Percentiles rank a stretch among this genome's conserved stretches.
phyloP scores from a whole-genome alignment of 2,113 vertebrate genomes.

The Manacus vitellinus region DNA sequence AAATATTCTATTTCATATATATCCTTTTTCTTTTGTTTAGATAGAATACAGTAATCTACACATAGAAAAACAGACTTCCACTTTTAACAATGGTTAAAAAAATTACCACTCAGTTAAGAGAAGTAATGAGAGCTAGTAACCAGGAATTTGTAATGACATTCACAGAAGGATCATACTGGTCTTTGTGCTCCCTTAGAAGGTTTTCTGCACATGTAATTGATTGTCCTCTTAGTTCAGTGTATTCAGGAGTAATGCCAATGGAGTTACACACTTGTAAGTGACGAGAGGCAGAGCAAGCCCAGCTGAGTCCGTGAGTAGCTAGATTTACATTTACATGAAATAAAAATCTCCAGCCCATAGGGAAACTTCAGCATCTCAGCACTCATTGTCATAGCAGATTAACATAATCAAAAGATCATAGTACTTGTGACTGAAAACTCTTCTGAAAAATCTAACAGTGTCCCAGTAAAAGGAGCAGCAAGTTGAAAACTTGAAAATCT shows the following conservation, averaged over 20 bases:
- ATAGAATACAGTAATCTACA: not conserved
- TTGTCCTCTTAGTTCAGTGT: not conserved
- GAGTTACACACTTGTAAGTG: not conserved
- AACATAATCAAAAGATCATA: not conserved
- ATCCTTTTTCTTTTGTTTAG: not conserved
- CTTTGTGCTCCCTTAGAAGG: not conserved
- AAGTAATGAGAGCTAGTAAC: not conserved
- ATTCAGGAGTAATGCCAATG: not conserved
- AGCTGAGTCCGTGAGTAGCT: not conserved
- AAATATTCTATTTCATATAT: not conserved
- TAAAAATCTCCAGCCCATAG: not conserved
- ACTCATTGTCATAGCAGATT: not conserved
- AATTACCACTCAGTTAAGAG: not conserved
- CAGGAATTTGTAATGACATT: not conserved
- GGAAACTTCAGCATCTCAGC: not conserved
- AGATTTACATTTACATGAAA: not conserved
- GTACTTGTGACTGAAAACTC: not conserved
- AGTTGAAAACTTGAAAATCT: conserved; percentile 1
- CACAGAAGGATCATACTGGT: not conserved
- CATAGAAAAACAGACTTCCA: not conserved
- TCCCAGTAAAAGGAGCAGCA: not conserved
- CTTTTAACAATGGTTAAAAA: not conserved
- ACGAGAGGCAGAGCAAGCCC: not conserved
- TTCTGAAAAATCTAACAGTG: not conserved
- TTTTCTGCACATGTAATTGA: not conserved